Percentiles rank a stretch among this genome's conserved stretches.
Evolutionary conservation across 2,888 invertebrate genomes (phyloP).

Genomic region (Erynnis tages): DNA sequence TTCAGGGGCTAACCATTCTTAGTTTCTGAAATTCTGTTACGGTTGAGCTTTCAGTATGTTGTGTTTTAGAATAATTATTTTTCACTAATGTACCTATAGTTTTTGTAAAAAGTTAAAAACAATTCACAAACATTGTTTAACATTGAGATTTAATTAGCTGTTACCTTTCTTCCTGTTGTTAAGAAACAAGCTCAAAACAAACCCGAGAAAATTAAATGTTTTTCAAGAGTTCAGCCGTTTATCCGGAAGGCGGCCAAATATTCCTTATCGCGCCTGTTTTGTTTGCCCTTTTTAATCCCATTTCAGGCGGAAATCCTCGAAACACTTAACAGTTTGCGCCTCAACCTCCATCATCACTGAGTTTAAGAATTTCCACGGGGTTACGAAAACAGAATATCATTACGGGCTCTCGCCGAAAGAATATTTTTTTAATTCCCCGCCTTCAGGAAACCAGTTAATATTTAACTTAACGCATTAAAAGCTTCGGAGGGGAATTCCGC

Average conservation of each 20-base stretch:
- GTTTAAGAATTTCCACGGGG: constrained; percentile 1
- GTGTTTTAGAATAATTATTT: no score
- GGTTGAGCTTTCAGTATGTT: no score
- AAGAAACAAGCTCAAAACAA: constrained; percentile 37
- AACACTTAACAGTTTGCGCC: constrained; percentile 24
- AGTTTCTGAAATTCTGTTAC: no score
- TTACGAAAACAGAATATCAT: constrained; percentile 13
- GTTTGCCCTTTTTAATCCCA: constrained; percentile 45
- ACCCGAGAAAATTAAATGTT: constrained; percentile 46
- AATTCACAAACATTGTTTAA: background rate
- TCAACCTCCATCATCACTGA: constrained; percentile 5
- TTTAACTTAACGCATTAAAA: background rate
- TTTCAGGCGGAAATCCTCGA: constrained; percentile 36
- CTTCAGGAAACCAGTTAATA: background rate
- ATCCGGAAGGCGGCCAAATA: constrained; percentile 38
- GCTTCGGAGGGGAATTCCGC: background rate
- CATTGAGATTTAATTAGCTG: background rate
- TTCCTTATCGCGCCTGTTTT: constrained; percentile 46
- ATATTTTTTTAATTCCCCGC: constrained; percentile 1
- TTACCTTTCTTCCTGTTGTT: background rate
- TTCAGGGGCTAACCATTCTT: no score
- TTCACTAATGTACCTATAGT: no score
- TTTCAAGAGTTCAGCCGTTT: constrained; percentile 49
- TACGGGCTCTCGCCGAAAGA: background rate
- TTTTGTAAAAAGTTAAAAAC: no score